Evolutionary conservation across 2,888 invertebrate genomes (phyloP), one percentile per base, ranked within the genome.

Genomic region (Hyposoter didymator): DNA sequence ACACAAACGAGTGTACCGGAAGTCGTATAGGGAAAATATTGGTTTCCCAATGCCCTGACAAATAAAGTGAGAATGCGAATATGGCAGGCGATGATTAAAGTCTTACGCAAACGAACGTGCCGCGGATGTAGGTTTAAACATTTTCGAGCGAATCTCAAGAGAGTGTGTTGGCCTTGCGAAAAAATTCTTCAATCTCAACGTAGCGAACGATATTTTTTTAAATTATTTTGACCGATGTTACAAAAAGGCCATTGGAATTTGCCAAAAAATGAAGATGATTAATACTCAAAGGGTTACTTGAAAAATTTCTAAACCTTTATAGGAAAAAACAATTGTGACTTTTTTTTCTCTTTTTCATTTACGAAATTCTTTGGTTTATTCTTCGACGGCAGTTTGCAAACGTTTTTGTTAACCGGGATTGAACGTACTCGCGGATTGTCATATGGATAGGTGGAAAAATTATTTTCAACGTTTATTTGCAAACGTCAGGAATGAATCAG

Each of bases 31-130:
- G 78, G 55, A 59, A 73, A 86, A 43, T 70, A 72, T 69, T 78
- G 72, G 83, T 73, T 52, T 67, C 72, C 74, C 66, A 78, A 86
- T 88, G 84, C 87, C 87, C 88, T 88, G 89, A 90, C 88, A 90
- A 88, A 89, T 88, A 89, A 70, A 90, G 89, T 90, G 89, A 91
- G 88, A 90, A 90, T 89, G 88, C 89, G 90, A 90, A 88, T 89
- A 88, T 82, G 79, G 67, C 79, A 70, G 73, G 76, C 79, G 79
- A 70, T 79, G 69, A 28, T 76, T 67, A 43, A 59, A 80, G 55
- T 75, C 72, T 72, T 39, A 14, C 47, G 14, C 52, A 8, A 52
- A 52, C 19, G 47, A 49, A 17, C 19, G 52, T 19, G 6, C 52
- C 19, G 19, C 19, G 52, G 28, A 55, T 8, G 8, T 8, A 22